A percentile compares a stretch with the other conserved stretches of the same genome.
Evolutionary conservation across 2,888 invertebrate genomes (phyloP).

Genomic region (Sinopyrophorus schimmeli): DNA sequence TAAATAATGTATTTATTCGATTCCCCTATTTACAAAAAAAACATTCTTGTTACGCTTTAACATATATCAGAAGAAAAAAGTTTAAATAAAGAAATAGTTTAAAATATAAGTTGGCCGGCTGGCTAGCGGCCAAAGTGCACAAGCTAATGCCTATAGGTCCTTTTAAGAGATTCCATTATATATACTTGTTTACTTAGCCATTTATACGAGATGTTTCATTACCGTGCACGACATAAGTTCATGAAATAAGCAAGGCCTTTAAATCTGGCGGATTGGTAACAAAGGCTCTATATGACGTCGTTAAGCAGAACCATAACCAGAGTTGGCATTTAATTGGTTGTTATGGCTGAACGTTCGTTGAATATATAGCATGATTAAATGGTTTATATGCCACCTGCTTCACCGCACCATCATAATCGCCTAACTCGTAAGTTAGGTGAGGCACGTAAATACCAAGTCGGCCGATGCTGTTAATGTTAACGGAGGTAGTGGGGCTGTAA

Average conservation of each 20-base stretch:
- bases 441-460: constrained; percentile 16
- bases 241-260: constrained; percentile 19
- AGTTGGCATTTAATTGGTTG: constrained; percentile 33
- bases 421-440: constrained; percentile 8
- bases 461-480: constrained; percentile 11
- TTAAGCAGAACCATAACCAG: constrained; percentile 29
- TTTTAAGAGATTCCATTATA: constrained; percentile 19
- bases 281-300: constrained; percentile 31
- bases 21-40: neutral
- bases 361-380: constrained; percentile 25
- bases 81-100: too few species aligned
- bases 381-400: constrained; percentile 25
- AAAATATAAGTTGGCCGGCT: too few species aligned
- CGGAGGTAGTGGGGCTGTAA: constrained; percentile 7
- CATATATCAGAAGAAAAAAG: too few species aligned
- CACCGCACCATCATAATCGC: constrained; percentile 13
- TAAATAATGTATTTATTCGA: constrained; percentile 8
- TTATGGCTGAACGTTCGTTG: constrained; percentile 22
- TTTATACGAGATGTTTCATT: constrained; percentile 21
- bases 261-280: constrained; percentile 19
- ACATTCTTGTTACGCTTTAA: too few species aligned
- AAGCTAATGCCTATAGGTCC: constrained; percentile 9
- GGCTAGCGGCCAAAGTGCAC: constrained; percentile 11
- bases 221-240: constrained; percentile 16
- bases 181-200: constrained; percentile 20